Conservation (phyloP, 2,888 invertebrate species). For the Ischnura elegans region DNA sequence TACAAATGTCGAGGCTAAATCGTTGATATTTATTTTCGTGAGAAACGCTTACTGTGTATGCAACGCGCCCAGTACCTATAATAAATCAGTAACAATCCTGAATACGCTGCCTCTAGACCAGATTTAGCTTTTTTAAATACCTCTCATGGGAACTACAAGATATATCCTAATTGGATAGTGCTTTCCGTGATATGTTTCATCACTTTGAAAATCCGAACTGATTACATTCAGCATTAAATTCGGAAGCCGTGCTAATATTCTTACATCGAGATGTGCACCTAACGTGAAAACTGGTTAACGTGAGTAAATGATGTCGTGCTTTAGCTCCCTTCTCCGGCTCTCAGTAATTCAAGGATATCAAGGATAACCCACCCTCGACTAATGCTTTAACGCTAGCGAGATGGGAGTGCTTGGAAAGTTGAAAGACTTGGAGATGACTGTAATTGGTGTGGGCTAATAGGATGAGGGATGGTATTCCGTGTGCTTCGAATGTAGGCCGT, state of each 20-base stretch:
- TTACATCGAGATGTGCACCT: not conserved
- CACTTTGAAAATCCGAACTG: too few relatives aligned
- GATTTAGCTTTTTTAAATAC: too few relatives aligned
- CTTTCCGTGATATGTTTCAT: too few relatives aligned
- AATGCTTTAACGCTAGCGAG: not conserved
- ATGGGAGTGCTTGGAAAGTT: not conserved
- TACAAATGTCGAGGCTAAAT: too few relatives aligned
- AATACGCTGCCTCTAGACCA: too few relatives aligned
- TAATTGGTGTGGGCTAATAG: not conserved
- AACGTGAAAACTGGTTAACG: not conserved
- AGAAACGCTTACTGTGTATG: too few relatives aligned
- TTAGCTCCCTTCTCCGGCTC: not conserved
- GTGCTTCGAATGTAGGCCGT: not conserved
- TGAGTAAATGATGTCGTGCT: not conserved
- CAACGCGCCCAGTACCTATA: too few relatives aligned
- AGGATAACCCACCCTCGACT: too few relatives aligned
- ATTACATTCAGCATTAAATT: not conserved
- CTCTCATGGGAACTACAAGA: too few relatives aligned
- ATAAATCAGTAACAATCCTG: too few relatives aligned
- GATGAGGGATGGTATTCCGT: not conserved
- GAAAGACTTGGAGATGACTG: conserved; percentile 8
- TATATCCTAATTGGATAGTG: not conserved
- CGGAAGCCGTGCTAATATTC: not conserved
- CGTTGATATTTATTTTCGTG: too few relatives aligned
- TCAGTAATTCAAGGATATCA: not conserved